phyloP scores from a whole-genome alignment of 2,888 invertebrate species.

The Euphydryas editha region DNA sequence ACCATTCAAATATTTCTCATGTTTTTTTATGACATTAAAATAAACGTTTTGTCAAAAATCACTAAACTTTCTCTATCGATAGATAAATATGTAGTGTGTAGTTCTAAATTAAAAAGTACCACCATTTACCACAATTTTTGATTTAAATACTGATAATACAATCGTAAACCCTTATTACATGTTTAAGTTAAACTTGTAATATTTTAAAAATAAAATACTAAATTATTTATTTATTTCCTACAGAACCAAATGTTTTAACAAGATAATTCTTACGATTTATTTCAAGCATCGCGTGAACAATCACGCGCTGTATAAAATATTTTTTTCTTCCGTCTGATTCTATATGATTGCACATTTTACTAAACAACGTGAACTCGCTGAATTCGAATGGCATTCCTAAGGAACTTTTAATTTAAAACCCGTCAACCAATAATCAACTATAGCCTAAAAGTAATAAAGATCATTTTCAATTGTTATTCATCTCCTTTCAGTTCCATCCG shows the following conservation, averaged over 20 bases:
- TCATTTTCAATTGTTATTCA: slow-evolving; percentile 37
- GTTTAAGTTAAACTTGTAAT: no score
- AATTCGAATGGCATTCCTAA: slow-evolving; percentile 59
- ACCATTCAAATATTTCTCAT: not conserved
- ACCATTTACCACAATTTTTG: no score
- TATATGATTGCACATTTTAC: slow-evolving; percentile 77
- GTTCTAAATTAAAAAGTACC: no score
- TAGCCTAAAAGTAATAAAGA: slow-evolving; percentile 34
- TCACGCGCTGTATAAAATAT: slow-evolving; percentile 63
- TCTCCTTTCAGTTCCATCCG: not conserved
- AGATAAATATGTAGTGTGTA: no score
- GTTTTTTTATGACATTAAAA: no score
- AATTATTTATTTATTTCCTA: no score
- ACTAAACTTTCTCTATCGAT: no score
- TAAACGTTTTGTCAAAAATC: no score
- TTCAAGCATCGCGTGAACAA: slow-evolving; percentile 54
- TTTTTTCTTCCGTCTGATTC: slow-evolving; percentile 67
- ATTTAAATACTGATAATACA: no score
- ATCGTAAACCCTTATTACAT: no score
- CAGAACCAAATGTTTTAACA: slow-evolving; percentile 3
- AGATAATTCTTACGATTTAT: not conserved
- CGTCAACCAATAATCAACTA: slow-evolving; percentile 39
- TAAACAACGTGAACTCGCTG: slow-evolving; percentile 62
- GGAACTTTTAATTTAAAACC: slow-evolving; percentile 47
- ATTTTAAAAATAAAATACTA: not conserved